phyloP scores from a whole-genome alignment of 2,113 vertebrate species.

The Actinemys pallida region DNA sequence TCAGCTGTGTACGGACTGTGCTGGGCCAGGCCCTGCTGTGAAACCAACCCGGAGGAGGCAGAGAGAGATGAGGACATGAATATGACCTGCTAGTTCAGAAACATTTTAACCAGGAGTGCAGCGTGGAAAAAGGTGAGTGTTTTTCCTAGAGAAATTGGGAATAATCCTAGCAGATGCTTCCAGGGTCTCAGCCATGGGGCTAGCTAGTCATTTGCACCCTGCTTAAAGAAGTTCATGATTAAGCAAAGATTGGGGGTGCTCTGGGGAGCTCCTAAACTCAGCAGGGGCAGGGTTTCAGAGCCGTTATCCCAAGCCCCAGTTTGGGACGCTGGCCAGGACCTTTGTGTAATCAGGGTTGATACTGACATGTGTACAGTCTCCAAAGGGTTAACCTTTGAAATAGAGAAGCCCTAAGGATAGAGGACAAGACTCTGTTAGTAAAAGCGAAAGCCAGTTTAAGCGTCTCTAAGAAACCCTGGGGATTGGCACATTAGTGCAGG shows the following conservation, averaged over 20 bases:
- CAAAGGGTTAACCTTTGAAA: too few relatives aligned
- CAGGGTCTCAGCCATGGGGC: too few relatives aligned
- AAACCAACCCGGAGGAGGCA: not conserved
- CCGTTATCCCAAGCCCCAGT: too few relatives aligned
- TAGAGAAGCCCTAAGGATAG: not conserved
- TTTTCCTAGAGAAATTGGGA: not conserved
- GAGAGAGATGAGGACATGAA: not conserved
- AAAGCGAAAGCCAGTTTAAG: too few relatives aligned
- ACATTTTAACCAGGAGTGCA: not conserved
- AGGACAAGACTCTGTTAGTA: not conserved
- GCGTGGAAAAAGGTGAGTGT: not conserved
- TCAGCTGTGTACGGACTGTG: rapidly evolving
- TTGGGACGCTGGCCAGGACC: not conserved
- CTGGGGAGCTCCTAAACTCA: not conserved
- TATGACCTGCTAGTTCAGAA: not conserved
- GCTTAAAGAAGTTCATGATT: too few relatives aligned
- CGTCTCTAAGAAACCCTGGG: too few relatives aligned
- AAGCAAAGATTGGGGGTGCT: too few relatives aligned
- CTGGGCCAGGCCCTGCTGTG: not conserved
- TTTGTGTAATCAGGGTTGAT: not conserved
- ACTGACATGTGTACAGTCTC: rapidly evolving
- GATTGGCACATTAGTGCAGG: too few relatives aligned
- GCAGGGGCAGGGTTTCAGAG: not conserved
- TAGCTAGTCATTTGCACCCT: too few relatives aligned
- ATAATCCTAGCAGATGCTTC: not conserved